Evolutionary conservation across 2,113 vertebrate species (phyloP).

Genomic region (Galbula dea): DNA sequence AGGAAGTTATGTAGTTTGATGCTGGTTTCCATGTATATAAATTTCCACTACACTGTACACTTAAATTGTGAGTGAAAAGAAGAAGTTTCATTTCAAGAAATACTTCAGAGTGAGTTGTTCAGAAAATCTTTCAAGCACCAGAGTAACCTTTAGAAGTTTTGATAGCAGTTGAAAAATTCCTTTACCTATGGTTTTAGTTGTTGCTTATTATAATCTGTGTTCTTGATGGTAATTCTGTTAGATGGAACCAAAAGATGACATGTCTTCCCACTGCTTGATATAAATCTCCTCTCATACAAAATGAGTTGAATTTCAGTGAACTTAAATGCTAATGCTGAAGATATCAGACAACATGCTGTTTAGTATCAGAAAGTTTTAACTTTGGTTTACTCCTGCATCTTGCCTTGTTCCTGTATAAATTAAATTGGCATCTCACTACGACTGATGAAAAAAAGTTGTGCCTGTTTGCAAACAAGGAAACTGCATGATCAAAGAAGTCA

Average conservation of each 20-base stretch:
- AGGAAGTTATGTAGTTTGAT: not conserved
- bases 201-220: conserved; percentile 61
- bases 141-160: conserved; percentile 61
- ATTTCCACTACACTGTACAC: not conserved
- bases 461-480: conserved; percentile 50
- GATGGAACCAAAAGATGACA: conserved; percentile 70
- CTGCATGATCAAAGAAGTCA: not conserved
- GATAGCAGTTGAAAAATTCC: conserved; percentile 55
- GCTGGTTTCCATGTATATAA: not conserved
- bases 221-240: conserved; percentile 74
- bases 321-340: conserved; percentile 75
- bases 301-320: conserved; percentile 71
- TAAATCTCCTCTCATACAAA: conserved; percentile 75
- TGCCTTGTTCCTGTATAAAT: conserved; percentile 11
- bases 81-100: not conserved
- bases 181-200: conserved; percentile 68
- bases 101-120: conserved; percentile 11
- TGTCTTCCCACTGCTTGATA: conserved; percentile 76
- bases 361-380: conserved; percentile 70
- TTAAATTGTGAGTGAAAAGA: not conserved
- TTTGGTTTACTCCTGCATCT: conserved; percentile 41
- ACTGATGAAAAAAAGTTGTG: conserved; percentile 23
- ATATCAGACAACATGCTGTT: conserved; percentile 76
- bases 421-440: conserved; percentile 31
- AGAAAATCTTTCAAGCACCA: conserved; percentile 35